phyloP scores from a whole-genome alignment of 37 sponge, comb jelly and placozoan species.

The Dysidea cf. avara region DNA sequence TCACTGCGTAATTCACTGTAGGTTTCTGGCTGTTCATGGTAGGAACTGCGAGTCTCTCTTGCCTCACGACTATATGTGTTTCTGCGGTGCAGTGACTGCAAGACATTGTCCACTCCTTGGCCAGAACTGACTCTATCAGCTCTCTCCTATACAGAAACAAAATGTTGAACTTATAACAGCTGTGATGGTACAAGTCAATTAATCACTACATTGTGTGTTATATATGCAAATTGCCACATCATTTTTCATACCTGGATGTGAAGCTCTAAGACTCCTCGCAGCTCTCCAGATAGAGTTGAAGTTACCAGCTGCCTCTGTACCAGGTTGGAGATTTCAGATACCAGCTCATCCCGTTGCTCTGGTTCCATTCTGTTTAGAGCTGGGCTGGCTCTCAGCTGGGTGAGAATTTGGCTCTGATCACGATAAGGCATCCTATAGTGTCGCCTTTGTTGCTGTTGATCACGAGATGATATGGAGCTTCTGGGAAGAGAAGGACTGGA shows the following conservation, averaged over 20 bases:
- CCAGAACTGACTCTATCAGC: slow-evolving; percentile 18
- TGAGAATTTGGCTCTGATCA: slow-evolving; percentile 45
- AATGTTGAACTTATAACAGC: not conserved
- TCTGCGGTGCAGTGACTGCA: slow-evolving; percentile 25
- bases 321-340: slow-evolving; percentile 75
- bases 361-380: slow-evolving; percentile 44
- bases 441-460: slow-evolving; percentile 7
- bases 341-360: slow-evolving; percentile 54
- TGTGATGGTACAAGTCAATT: no score
- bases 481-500: not conserved
- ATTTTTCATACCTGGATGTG: slow-evolving; percentile 63
- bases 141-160: slow-evolving; percentile 12
- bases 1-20: slow-evolving; percentile 30
- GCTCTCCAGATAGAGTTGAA: slow-evolving; percentile 72
- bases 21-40: not conserved
- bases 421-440: slow-evolving; percentile 51
- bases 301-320: slow-evolving; percentile 78
- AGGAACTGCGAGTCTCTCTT: not conserved
- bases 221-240: no score
- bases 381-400: slow-evolving; percentile 51
- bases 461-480: not conserved
- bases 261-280: slow-evolving; percentile 82
- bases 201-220: no score
- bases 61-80: not conserved
- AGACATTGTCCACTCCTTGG: not conserved